Evolutionary conservation across 2,888 invertebrate species (phyloP), one percentile per base, ranked within the genome.

Genomic region (Catocala sponsa): DNA sequence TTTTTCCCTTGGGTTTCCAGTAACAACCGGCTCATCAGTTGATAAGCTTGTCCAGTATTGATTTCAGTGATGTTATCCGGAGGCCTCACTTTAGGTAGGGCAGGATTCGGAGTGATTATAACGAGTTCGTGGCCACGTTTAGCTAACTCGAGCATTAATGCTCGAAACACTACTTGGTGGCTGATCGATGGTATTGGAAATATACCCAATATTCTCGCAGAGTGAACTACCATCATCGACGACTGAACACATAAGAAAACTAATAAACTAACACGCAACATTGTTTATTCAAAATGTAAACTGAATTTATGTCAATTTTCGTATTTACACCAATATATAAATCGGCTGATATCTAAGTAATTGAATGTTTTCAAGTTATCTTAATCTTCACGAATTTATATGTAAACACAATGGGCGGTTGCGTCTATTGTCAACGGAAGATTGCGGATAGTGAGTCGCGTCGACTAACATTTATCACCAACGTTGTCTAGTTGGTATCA

Each of bases 121-220:
- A 85, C 80, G 0, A 93, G 46, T 51, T 92, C 80, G 46, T 94
- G 91, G 1, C 92, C 92, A 5, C 87, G 79, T 46, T 70, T 74
- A 0, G 81, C 83, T 41, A 94, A 68, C 38, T 86, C 87, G 11
- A 81, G 70, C 41, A 85, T 82, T 0, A 92, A 59, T 0, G 84
- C 78, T 38, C 82, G 78, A 50, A 79, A 88, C 0, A 86, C 84
- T 0, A 88, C 71, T 70, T 91, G 91, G 52, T 92, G 91, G 58
- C 88, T 90, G 48, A 87, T 78, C 0, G 89, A 87, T 0, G 90
- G 84, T 1, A 81, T 76, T 0, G 89, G 81, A 46, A 88, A 76
- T 1, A 90, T 71, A 0, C 77, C 86, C 15, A 92, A 64, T 53
- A 92, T 91, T 53, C 80, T 82, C 2, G 86, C 85, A 5, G 80